These are phyloP conservation scores for Uromys caudimaculatus DNA, from an alignment of 2,797 vertebrate genomes.

Conservation along the genomic window DNA sequence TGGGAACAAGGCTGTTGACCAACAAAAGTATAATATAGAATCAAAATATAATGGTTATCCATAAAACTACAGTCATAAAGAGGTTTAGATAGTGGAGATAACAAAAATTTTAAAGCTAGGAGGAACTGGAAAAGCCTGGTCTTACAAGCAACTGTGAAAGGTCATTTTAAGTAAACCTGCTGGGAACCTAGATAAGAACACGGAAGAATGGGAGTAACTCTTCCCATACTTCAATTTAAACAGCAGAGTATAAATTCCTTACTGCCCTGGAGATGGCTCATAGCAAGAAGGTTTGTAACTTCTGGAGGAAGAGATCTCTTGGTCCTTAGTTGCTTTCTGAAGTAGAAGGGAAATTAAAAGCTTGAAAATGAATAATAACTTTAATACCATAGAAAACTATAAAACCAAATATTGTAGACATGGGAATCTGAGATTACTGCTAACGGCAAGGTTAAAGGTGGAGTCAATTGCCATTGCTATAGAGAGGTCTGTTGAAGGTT, in stretches of 20 bases:
- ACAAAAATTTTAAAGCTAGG: not conserved
- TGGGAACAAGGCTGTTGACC: not conserved
- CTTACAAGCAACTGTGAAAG: not conserved
- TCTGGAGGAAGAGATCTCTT: not conserved
- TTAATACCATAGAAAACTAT: not conserved
- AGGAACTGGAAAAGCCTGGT: not conserved
- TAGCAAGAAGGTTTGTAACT: not conserved
- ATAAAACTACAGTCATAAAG: not conserved
- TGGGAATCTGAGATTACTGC: not conserved
- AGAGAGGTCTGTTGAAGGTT: not conserved
- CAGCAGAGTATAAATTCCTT: not conserved
- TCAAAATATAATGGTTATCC: not conserved
- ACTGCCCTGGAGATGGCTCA: not conserved
- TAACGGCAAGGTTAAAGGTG: not conserved
- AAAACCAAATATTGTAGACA: not conserved
- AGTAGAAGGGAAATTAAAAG: not conserved
- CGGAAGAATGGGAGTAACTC: not conserved
- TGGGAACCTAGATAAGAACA: not conserved
- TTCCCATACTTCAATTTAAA: not conserved
- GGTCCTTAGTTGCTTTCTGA: not conserved
- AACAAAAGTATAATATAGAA: no score
- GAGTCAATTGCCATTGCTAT: not conserved
- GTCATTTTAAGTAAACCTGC: not conserved
- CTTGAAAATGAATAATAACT: not conserved
- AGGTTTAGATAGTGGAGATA: not conserved